Evolutionary conservation across 92 coral and sea anemone species (phyloP), one percentile per base, ranked within the genome.

Genomic region (Palythoa caribaeorum): DNA sequence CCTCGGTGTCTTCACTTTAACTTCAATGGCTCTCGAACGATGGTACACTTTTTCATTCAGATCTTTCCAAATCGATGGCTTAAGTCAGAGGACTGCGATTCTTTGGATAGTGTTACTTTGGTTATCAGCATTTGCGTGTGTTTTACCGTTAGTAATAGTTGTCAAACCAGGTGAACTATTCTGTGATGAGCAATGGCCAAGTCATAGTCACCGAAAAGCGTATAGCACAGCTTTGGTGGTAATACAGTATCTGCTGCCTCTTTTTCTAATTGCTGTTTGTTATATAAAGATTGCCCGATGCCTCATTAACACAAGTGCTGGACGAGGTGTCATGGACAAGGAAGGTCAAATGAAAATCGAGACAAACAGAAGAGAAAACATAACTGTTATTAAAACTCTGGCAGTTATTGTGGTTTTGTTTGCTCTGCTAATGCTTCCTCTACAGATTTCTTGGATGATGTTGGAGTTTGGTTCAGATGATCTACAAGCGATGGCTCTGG

Each of bases 391-490:
- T 5, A 95, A 94, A 81, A 96, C 98, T 20, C 88, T 96, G 63
- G 95, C 96, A 28, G 90, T 94, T 11, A 93, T 96, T n/a, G 98
- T 96, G 11, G 69, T 94, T 39, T 86, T 92, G 81, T 96, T 96
- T 78, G 99, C 99, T 0, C 20, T 96, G 28, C 89, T 95, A 14
- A 90, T 96, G 84, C 84, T 96, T 14, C 99, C 99, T 14, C 90
- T 95, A n/a, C 93, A 96, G 36, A 93, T 96, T 8, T 84, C 92
- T 2, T 96, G 99, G 99, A 83, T 96, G 88, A 77, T 94, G 86
- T 75, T 78, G 3, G 99, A 95, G 73, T 96, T 96, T 77, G 96
- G 98, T 2, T 38, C 78, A 62, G 87, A 75, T 3, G n/a, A 89
- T 2, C 89, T 89, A 28, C 90, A 88, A 62, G 60, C 53, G 21